Percentiles rank a stretch among this genome's conserved stretches.
Evolutionary conservation across 2,797 vertebrate genomes (phyloP).

Genomic region (Euthynnus affinis): DNA sequence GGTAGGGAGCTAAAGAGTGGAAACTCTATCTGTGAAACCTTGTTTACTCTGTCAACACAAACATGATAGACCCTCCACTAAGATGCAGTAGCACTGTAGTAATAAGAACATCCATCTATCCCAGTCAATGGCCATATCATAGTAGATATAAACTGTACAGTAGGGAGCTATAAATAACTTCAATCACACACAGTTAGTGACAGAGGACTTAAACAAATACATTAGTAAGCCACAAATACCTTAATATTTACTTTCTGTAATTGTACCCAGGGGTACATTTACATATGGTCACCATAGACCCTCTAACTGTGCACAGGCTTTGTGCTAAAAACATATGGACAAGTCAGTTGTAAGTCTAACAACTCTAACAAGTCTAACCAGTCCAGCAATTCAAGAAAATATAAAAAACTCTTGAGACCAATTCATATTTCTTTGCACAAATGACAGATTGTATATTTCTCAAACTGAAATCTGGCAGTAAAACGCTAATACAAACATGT

Average conservation of each 20-base stretch:
- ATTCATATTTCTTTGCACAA: neutral
- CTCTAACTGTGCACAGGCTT: slow-evolving; percentile 6
- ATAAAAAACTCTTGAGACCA: neutral
- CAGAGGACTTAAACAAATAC: slow-evolving; percentile 61
- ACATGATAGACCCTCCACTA: slow-evolving; percentile 68
- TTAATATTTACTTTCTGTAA: slow-evolving; percentile 62
- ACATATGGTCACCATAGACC: slow-evolving; percentile 37
- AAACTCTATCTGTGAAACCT: slow-evolving; percentile 80
- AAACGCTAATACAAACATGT: neutral
- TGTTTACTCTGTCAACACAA: slow-evolving; percentile 84
- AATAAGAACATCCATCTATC: slow-evolving; percentile 54
- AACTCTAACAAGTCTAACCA: no score
- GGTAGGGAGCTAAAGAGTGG: slow-evolving; percentile 72
- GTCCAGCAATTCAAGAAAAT: neutral
- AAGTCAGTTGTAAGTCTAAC: neutral
- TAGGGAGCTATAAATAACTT: slow-evolving; percentile 48
- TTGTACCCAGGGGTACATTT: slow-evolving; percentile 19
- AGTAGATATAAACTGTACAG: slow-evolving; percentile 22
- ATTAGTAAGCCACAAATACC: slow-evolving; percentile 67
- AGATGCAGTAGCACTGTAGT: slow-evolving; percentile 63
- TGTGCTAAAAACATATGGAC: slow-evolving; percentile 8
- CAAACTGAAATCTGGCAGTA: neutral
- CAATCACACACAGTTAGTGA: slow-evolving; percentile 49
- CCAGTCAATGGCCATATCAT: slow-evolving; percentile 44
- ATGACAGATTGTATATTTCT: neutral